Percentiles rank a stretch among this genome's conserved stretches.
These are phyloP conservation scores for Linurgus olivaceus DNA, from an alignment of 2,797 vertebrate genomes.

Conservation along the genomic window DNA sequence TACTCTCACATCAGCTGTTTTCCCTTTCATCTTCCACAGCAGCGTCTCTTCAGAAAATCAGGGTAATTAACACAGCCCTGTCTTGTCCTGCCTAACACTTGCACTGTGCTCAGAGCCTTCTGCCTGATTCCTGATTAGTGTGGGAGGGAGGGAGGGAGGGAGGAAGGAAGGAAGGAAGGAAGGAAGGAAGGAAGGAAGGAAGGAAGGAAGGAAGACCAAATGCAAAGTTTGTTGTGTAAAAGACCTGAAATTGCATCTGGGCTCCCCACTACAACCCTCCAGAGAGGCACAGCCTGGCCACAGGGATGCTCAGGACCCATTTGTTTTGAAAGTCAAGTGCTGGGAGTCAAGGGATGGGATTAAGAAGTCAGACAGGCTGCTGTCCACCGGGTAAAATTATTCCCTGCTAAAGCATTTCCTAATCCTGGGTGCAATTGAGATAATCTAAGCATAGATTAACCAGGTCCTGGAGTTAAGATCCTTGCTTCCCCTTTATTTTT, in stretches of 20 bases:
- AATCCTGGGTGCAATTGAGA: not conserved
- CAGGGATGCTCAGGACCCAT: not conserved
- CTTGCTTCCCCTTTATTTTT: not conserved
- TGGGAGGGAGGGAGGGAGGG: not conserved
- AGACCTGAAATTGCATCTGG: not conserved
- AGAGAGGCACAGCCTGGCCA: not conserved
- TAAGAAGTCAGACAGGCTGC: not conserved
- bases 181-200: no score
- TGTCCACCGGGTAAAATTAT: not conserved
- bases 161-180: no score
- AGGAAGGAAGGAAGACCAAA: not conserved
- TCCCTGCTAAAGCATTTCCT: not conserved
- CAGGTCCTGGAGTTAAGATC: not conserved
- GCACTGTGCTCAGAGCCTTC: not conserved
- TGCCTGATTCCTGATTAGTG: not conserved
- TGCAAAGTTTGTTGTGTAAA: not conserved
- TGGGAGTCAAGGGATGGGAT: not conserved
- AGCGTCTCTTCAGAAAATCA: not conserved
- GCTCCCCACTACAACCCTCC: not conserved
- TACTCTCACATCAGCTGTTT: not conserved
- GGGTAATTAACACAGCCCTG: not conserved
- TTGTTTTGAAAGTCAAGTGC: not conserved
- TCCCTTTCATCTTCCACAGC: not conserved
- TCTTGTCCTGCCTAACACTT: not conserved
- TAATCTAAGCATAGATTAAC: conserved; percentile 55